These are phyloP conservation scores for Caenorhabditis briggsae DNA, from an alignment of 1,140 invertebrate species.

Conservation along the genomic window DNA sequence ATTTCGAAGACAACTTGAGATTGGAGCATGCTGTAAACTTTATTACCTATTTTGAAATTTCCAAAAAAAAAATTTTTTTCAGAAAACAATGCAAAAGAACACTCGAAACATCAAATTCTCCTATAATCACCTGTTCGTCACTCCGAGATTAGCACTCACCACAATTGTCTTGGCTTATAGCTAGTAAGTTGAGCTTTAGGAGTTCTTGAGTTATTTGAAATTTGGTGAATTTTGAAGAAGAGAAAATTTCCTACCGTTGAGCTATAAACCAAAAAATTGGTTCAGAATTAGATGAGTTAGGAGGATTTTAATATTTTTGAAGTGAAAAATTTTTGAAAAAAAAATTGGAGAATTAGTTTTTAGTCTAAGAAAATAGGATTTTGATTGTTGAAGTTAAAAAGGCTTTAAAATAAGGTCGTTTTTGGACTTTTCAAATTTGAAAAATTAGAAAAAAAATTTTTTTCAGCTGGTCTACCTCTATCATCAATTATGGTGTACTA, in stretches of 20 bases:
- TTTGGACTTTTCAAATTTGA: no score
- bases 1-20: slow-evolving; percentile 53
- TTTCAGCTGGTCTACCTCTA: slow-evolving; percentile 61
- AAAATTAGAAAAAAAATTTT: background rate
- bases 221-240: no score
- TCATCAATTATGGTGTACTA: slow-evolving; percentile 68
- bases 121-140: slow-evolving; percentile 65
- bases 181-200: slow-evolving; percentile 46
- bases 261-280: no score
- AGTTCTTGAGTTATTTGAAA: no score
- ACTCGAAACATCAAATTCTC: slow-evolving; percentile 63
- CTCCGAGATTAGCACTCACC: slow-evolving; percentile 49
- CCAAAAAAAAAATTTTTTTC: background rate
- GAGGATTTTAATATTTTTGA: no score
- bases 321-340: no score
- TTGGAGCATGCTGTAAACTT: slow-evolving; percentile 43
- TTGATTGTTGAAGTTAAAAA: no score
- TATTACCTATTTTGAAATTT: background rate
- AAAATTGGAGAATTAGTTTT: no score
- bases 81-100: slow-evolving; percentile 45
- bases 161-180: slow-evolving; percentile 56
- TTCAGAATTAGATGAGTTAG: no score
- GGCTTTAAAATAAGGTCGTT: no score
- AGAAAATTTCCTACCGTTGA: no score
- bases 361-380: no score